phyloP scores from a whole-genome alignment of 2,888 invertebrate species.

The Parthenolecanium corni region DNA sequence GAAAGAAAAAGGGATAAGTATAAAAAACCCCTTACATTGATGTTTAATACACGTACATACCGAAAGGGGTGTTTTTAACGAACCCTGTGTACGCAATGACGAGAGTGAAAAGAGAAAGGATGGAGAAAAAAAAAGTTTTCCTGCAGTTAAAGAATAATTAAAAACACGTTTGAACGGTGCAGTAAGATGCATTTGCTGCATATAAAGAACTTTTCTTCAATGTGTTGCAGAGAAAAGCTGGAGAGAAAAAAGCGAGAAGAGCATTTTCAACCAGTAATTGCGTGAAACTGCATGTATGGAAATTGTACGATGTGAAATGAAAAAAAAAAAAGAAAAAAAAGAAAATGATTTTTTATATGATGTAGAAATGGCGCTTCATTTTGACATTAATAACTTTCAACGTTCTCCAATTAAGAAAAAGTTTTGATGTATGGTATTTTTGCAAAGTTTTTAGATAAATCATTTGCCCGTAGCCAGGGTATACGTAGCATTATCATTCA shows the following conservation, averaged over 20 bases:
- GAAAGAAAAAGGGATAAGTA: not conserved
- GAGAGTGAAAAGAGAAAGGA: not conserved
- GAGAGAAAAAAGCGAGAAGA: too few species aligned
- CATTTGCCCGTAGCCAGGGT: too few species aligned
- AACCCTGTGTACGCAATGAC: not conserved
- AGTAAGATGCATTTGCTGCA: slow-evolving; percentile 8
- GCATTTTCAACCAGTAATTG: not conserved
- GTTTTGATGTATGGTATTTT: too few species aligned
- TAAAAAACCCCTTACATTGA: slow-evolving; percentile 5
- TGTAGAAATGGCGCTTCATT: too few species aligned
- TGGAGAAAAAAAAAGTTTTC: not conserved
- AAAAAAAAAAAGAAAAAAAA: too few species aligned
- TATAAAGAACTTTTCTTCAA: not conserved
- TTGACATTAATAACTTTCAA: too few species aligned
- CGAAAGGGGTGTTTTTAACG: slow-evolving; percentile 13
- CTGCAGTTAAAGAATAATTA: slow-evolving; percentile 19
- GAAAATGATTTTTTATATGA: too few species aligned
- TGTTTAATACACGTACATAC: slow-evolving; percentile 3
- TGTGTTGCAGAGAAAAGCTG: too few species aligned
- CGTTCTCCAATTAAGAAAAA: too few species aligned
- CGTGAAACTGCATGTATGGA: not conserved
- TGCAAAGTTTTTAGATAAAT: too few species aligned
- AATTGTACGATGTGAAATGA: too few species aligned
- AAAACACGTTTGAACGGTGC: slow-evolving; percentile 14
- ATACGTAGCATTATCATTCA: too few species aligned